Evolutionary conservation across 2,888 invertebrate species (phyloP), one percentile per base, ranked within the genome.

Genomic region (Ferdinandea cuprea): DNA sequence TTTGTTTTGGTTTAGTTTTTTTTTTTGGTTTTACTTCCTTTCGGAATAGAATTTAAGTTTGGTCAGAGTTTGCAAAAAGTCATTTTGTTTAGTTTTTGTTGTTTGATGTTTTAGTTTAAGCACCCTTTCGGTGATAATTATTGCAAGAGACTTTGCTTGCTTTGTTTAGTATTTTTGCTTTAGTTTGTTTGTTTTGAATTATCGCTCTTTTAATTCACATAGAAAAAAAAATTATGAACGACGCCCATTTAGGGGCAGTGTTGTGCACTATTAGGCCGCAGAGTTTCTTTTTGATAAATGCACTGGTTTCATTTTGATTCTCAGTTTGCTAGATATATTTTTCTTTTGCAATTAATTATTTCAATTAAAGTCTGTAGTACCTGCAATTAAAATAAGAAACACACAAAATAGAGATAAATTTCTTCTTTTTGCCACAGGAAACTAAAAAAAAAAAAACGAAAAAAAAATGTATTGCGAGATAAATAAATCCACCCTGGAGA

Each of bases 361-460:
- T 76, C 28, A 81, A 71, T 72, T 81, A 65, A 76, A 65, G 40
- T 52, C 66, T 77, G 76, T 72, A 77, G 81, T 76, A 81, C 77
- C 81, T 81, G 81, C 28, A 81, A 81, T 72, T 77, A 81, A 77
- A 81, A 77, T 69, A 74, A 72, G 71, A 71, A 81, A 76, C 48
- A 61, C 54, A 74, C 17, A 69, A 69, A 69, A 56, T 59, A 65
- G 50, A 71, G 15, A 71, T 58, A 32, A n/a, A 59, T 0, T 44
- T 35, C 48, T 52, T 68, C 13, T 44, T 5, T n/a, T 42, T 58
- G 63, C 48, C 59, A 58, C 46, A 63, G 15, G 52, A 61, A 71
- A 56, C 15, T 21, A 35, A 50, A 21, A 28, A 63, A 25, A 25
- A n/a, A 59, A 25, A 15, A 59, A 19, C 2, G 44, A n/a, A 32